Conservation (phyloP, 2,797 vertebrate species). For the Capromys pilorides region DNA sequence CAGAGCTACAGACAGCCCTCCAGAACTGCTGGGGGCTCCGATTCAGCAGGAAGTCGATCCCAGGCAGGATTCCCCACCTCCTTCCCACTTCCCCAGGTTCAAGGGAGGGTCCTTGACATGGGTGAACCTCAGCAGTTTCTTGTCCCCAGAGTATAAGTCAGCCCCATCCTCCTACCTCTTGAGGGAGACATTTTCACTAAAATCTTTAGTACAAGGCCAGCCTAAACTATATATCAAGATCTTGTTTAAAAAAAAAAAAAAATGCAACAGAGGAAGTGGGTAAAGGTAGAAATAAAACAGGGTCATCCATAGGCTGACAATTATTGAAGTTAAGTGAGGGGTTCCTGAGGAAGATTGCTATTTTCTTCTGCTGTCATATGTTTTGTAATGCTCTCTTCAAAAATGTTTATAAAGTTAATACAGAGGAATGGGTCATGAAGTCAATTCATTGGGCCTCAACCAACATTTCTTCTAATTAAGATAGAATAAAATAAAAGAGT, state of each 20-base stretch:
- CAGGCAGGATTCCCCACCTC: too few relatives aligned
- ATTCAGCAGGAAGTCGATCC: neutral
- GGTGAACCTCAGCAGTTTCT: neutral
- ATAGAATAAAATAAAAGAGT: neutral
- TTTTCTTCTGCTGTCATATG: neutral
- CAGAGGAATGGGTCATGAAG: neutral
- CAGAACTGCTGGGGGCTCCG: neutral
- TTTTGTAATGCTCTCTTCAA: neutral
- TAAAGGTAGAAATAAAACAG: neutral
- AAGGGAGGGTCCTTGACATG: accelerated
- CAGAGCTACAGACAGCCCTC: neutral
- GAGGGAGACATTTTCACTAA: neutral
- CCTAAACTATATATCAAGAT: neutral
- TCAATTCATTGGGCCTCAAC: neutral
- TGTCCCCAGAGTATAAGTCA: neutral
- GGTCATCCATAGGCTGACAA: neutral
- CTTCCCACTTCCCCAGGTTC: too few relatives aligned
- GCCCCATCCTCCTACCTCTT: neutral
- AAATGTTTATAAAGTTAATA: neutral
- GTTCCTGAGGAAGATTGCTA: neutral
- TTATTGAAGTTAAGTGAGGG: too few relatives aligned
- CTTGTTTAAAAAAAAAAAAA: neutral
- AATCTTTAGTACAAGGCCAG: neutral
- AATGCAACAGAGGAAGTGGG: neutral
- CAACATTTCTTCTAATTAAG: neutral